Percentiles rank a stretch among this genome's conserved stretches.
These are phyloP conservation scores for Rhagologus leucostigma DNA, from an alignment of 2,113 vertebrate species.

Conservation along the genomic window DNA sequence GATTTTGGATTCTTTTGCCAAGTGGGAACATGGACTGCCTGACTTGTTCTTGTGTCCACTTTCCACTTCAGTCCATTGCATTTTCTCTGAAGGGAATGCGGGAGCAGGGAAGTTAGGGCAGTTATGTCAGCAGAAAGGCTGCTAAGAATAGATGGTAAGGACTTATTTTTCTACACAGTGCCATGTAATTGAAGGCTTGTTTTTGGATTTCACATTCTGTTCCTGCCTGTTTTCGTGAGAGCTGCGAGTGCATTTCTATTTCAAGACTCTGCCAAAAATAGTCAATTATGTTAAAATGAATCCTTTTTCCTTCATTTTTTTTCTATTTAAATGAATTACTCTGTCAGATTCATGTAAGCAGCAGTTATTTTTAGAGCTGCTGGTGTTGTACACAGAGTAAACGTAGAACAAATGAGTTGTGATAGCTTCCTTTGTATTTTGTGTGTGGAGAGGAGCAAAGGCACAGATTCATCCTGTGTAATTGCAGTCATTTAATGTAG, in stretches of 20 bases:
- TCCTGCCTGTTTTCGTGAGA: conserved; percentile 10
- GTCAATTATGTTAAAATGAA: neutral
- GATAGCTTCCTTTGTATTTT: neutral
- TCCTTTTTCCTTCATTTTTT: neutral
- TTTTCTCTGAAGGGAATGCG: neutral
- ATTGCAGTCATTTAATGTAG: neutral
- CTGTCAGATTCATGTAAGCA: neutral
- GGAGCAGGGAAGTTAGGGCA: neutral
- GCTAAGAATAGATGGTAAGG: conserved; percentile 10
- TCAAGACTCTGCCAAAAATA: neutral
- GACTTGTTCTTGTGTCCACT: neutral
- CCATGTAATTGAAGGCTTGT: neutral
- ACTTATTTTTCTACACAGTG: conserved; percentile 4
- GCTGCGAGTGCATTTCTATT: conserved; percentile 21
- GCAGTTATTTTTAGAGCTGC: neutral
- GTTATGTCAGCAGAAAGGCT: neutral
- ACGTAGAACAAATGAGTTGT: neutral
- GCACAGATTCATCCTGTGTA: neutral
- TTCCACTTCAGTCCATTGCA: neutral
- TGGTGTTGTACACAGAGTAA: neutral
- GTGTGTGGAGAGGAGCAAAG: neutral
- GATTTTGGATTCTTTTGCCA: neutral
- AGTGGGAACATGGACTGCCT: neutral
- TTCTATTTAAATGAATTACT: neutral
- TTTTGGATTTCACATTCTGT: conserved; percentile 45